A percentile compares a stretch with the other conserved stretches of the same genome.
phyloP scores from a whole-genome alignment of 1,140 invertebrate genomes.

The Pygmarrhopalites habei region DNA sequence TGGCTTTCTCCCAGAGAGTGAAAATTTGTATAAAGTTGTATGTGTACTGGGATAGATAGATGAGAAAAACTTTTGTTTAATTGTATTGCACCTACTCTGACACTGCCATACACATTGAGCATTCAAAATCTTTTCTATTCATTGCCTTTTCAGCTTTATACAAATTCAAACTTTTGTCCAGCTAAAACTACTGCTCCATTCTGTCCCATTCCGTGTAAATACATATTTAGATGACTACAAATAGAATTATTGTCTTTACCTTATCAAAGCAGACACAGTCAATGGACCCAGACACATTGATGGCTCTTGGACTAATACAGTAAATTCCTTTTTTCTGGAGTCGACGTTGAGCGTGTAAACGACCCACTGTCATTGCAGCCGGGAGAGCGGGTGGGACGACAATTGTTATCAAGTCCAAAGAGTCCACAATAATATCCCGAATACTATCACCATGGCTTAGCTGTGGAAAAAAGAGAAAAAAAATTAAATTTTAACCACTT shows the following conservation, averaged over 20 bases:
- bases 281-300: slow-evolving; percentile 81
- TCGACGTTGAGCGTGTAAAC: slow-evolving; percentile 71
- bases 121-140: no score
- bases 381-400: slow-evolving; percentile 85
- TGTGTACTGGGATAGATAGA: no score
- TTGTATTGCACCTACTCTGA: no score
- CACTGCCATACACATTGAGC: no score
- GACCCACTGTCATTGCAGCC: slow-evolving; percentile 87
- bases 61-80: no score
- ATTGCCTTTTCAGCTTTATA: no score
- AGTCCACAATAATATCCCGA: slow-evolving; percentile 45
- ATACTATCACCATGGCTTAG: slow-evolving; percentile 38
- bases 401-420: slow-evolving; percentile 88
- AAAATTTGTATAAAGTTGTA: no score
- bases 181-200: no score
- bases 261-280: slow-evolving; percentile 95
- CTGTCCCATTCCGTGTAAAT: no score
- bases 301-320: slow-evolving; percentile 81
- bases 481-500: no score
- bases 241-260: slow-evolving; percentile 45
- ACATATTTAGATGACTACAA: slow-evolving; percentile 11
- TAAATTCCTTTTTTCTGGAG: slow-evolving; percentile 68
- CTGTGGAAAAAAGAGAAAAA: slow-evolving; percentile 31
- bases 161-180: no score
- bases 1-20: no score